Base-by-base conservation (phyloP, 2,113 vertebrate genomes). In the Typhlomys cinereus region DNA sequence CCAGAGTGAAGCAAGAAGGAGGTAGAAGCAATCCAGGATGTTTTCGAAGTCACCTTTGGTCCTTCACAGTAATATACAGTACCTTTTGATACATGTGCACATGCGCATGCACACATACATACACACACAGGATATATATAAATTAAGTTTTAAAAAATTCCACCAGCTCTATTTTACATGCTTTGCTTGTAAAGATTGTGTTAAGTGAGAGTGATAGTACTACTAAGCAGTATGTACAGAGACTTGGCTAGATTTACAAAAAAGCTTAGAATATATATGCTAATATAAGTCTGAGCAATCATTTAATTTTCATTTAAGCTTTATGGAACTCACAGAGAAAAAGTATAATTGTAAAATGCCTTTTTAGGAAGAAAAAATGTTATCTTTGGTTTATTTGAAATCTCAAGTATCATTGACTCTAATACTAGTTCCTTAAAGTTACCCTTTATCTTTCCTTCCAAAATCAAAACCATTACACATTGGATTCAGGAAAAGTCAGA, bases 231-330 rank as follows among this genome's bases (percentile, higher is more conserved):
- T 57, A 64, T 82, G 27, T 70, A 66, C 52, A 76, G 54, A 67
- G 21, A n/a, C 15, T 74, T 29, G 46, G 80, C 13, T 41, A 34
- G 59, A 39, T 74, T 64, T 83, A 89, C 12, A 85, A 14, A 34
- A n/a, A 92, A 36, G 39, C 39, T 69, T 87, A 66, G 67, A 86
- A 69, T 29, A 41, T 69, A 41, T 36, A 31, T 81, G 70, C 25
- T 25, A 66, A 54, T 70, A 48, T 76, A 89, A 62, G 31, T 83
- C 52, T 76, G 36, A 82, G 34, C 48, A 66, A 10, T 59, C 83
- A 78, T 25, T 39, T 76, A 67, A 70, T 89, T 90, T 95, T 88
- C 23, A 86, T 67, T 78, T 94, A 86, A 83, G 29, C 27, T 89
- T 73, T 82, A 87, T 23, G 71, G 27, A 13, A 21, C 85, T 92